These are phyloP conservation scores for Muscicapa adusta DNA, from an alignment of 2,113 vertebrate genomes.

Conservation along the genomic window DNA sequence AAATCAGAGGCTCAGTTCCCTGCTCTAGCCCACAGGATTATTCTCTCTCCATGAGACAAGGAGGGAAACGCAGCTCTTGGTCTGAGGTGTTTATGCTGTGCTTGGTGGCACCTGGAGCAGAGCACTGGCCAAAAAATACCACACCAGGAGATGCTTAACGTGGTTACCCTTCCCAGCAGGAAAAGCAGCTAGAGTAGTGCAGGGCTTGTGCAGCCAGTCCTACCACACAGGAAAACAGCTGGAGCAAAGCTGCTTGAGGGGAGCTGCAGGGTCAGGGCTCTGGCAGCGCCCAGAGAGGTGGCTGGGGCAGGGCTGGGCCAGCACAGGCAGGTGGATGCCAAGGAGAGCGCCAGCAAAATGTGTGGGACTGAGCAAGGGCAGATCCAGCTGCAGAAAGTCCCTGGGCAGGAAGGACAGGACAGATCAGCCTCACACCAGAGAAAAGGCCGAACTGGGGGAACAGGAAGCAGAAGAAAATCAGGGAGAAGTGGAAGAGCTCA, in stretches of 20 bases:
- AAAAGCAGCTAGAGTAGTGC: not conserved
- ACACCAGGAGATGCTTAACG: not conserved
- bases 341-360: not conserved
- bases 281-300: fast-evolving
- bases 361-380: not conserved
- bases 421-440: not conserved
- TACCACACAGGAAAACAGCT: not conserved
- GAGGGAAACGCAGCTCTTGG: not conserved
- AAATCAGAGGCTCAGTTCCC: not conserved
- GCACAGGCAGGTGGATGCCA: not conserved
- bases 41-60: not conserved
- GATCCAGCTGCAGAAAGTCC: not conserved
- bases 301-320: not conserved
- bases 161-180: not conserved
- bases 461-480: not conserved
- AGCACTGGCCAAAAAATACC: not conserved
- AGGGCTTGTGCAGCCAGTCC: not conserved
- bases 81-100: not conserved
- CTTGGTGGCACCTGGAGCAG: fast-evolving
- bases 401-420: not conserved
- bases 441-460: not conserved
- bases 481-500: not conserved
- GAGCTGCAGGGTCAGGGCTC: not conserved
- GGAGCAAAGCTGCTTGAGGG: not conserved
- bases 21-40: not conserved